phyloP scores from a whole-genome alignment of 2,797 vertebrate species.

The Catostomus latipinnis region DNA sequence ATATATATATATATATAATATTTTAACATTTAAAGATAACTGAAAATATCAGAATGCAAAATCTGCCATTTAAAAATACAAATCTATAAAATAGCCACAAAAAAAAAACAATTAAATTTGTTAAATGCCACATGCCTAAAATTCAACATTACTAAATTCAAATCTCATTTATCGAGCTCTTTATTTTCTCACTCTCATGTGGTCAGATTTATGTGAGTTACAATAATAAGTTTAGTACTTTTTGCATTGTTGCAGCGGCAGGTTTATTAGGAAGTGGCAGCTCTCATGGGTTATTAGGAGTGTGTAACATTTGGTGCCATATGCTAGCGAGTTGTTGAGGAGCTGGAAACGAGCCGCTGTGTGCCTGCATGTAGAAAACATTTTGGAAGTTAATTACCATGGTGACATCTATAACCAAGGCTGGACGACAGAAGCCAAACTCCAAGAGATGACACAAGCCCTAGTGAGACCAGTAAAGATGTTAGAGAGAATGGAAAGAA shows the following conservation, averaged over 20 bases:
- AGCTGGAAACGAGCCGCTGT: slow-evolving; percentile 72
- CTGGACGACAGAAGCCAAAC: slow-evolving; percentile 65
- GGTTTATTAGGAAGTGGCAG: slow-evolving; percentile 61
- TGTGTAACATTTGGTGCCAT: slow-evolving; percentile 81
- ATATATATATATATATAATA: no score
- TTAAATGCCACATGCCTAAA: no score
- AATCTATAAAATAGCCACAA: no score
- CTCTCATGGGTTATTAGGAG: slow-evolving; percentile 79
- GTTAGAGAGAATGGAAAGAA: neutral
- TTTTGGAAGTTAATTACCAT: slow-evolving; percentile 81
- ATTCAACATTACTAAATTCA: no score
- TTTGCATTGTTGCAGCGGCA: slow-evolving; percentile 45
- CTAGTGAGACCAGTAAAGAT: slow-evolving; percentile 49
- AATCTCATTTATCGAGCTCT: no score
- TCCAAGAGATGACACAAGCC: slow-evolving; percentile 42
- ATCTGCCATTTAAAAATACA: no score
- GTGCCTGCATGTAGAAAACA: slow-evolving; percentile 73
- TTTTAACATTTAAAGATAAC: no score
- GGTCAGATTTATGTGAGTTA: slow-evolving; percentile 54
- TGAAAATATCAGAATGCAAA: no score
- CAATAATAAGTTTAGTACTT: slow-evolving; percentile 54
- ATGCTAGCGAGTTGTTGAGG: slow-evolving; percentile 81
- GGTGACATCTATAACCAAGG: slow-evolving; percentile 74
- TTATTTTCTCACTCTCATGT: slow-evolving; percentile 35
- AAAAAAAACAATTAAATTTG: no score